Percentiles rank a stretch among this genome's conserved stretches.
phyloP scores from a whole-genome alignment of 1,140 invertebrate species.

The Littorina saxatilis region DNA sequence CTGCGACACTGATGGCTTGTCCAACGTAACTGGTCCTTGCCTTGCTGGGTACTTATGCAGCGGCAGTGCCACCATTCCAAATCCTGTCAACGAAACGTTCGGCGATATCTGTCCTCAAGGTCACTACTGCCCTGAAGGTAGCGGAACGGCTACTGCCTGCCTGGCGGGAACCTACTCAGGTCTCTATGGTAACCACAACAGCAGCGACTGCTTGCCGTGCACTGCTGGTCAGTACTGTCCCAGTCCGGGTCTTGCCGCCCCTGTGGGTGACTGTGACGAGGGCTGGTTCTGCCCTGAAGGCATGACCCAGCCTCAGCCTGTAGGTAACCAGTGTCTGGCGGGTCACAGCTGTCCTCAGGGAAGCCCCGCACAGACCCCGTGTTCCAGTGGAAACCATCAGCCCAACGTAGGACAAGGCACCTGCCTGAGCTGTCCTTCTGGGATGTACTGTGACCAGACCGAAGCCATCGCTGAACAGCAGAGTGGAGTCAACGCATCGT shows the following conservation, averaged over 20 bases:
- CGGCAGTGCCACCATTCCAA: constrained; percentile 61
- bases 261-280: constrained; percentile 65
- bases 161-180: constrained; percentile 63
- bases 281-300: constrained; percentile 72
- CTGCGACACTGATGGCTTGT: constrained; percentile 65
- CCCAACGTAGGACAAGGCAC: constrained; percentile 61
- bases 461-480: constrained; percentile 71
- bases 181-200: constrained; percentile 64
- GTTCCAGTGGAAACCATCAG: constrained; percentile 69
- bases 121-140: constrained; percentile 69
- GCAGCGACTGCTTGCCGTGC: constrained; percentile 69
- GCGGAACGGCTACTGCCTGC: constrained; percentile 61
- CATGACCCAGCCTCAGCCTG: constrained; percentile 68
- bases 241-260: constrained; percentile 62
- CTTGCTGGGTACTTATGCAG: constrained; percentile 69
- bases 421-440: constrained; percentile 67
- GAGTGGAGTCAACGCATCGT: constrained; percentile 65
- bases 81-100: constrained; percentile 69
- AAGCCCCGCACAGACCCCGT: constrained; percentile 65
- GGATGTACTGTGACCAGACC: constrained; percentile 71
- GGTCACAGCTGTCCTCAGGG: constrained; percentile 70
- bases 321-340: constrained; percentile 68
- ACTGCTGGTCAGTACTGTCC: constrained; percentile 72
- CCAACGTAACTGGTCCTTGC: constrained; percentile 63
- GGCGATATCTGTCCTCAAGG: constrained; percentile 72